A percentile compares a stretch with the other conserved stretches of the same genome.
phyloP scores from a whole-genome alignment of 1,140 invertebrate species.

The Fopius arisanus region DNA sequence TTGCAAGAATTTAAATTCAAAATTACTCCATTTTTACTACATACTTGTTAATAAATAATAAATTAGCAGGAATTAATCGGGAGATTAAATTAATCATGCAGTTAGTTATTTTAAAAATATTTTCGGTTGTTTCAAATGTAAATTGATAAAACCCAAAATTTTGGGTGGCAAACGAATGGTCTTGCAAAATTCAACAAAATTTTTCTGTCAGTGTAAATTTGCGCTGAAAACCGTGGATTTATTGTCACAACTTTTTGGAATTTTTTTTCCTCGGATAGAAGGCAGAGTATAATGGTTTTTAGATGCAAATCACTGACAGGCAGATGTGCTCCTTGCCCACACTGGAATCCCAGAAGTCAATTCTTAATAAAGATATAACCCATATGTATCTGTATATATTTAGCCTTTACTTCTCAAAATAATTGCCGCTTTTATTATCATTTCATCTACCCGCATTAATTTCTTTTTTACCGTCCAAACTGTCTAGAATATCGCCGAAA shows the following conservation, averaged over 20 bases:
- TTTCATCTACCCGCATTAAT: conserved; percentile 37
- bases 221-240: not conserved
- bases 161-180: no score
- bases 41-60: no score
- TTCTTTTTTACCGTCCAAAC: not conserved
- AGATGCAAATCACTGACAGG: conserved; percentile 20
- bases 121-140: no score
- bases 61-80: no score
- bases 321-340: not conserved
- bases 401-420: conserved; percentile 33
- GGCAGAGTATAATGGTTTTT: conserved; percentile 22
- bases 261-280: not conserved
- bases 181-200: no score
- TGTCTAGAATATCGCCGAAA: not conserved
- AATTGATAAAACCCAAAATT: no score
- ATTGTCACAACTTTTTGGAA: not conserved
- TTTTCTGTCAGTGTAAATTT: no score
- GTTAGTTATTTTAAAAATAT: no score
- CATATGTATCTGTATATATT: conserved; percentile 21
- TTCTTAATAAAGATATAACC: conserved; percentile 46
- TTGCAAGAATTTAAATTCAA: no score
- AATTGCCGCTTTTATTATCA: conserved; percentile 33
- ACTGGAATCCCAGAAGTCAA: not conserved
- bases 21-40: no score
- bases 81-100: no score